These are phyloP conservation scores for Timema cristinae DNA, from an alignment of 2,888 invertebrate genomes.

Conservation along the genomic window DNA sequence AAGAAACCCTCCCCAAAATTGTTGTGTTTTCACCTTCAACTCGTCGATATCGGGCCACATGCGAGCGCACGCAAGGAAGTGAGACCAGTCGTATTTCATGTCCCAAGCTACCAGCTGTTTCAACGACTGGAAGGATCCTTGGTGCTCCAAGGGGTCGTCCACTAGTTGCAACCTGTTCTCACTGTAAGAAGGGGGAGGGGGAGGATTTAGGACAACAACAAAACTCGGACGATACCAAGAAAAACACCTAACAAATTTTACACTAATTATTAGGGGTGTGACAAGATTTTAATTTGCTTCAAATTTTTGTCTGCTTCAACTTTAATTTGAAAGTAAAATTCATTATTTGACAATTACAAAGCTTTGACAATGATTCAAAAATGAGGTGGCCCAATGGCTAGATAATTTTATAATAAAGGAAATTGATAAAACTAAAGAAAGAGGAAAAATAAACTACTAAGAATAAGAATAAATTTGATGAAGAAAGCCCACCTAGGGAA, in stretches of 20 bases:
- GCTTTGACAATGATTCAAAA: too few species aligned
- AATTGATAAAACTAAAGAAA: too few species aligned
- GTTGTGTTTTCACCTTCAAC: constrained; percentile 48
- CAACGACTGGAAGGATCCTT: constrained; percentile 57
- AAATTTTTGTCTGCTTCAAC: background rate
- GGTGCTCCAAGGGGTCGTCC: constrained; percentile 46
- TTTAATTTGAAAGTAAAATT: background rate
- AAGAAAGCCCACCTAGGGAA: too few species aligned
- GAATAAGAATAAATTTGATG: too few species aligned
- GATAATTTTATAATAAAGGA: too few species aligned
- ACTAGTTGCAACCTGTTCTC: constrained; percentile 71
- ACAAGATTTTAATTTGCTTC: too few species aligned
- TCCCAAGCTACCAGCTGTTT: constrained; percentile 62
- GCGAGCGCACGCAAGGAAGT: constrained; percentile 60
- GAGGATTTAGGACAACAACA: constrained; percentile 14
- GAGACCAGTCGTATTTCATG: constrained; percentile 67
- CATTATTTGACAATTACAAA: background rate
- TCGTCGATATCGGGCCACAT: constrained; percentile 70
- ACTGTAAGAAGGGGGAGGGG: constrained; percentile 53
- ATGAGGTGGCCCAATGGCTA: too few species aligned
- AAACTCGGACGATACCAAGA: background rate
- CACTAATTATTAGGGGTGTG: too few species aligned
- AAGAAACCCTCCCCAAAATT: too few species aligned
- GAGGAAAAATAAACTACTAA: too few species aligned
- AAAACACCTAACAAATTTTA: background rate